Conservation (phyloP, 2,888 invertebrate species). For the Drosophila siamana region DNA sequence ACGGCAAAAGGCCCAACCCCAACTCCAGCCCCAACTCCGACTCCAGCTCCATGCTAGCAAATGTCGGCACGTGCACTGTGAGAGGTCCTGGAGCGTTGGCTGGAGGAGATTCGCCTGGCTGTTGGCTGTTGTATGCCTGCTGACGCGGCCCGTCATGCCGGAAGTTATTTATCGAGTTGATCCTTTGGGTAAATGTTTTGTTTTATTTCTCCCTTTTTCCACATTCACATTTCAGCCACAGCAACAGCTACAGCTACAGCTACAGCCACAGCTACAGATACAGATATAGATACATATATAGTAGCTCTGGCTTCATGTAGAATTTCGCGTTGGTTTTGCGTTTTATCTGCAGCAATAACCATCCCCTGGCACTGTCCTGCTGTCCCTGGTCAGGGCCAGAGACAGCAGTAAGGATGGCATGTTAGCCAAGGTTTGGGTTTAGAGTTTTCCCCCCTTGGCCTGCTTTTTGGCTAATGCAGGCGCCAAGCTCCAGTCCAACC, state of each 20-base stretch:
- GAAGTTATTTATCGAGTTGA: conserved; percentile 85
- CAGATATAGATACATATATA: neutral
- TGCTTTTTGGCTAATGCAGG: conserved; percentile 63
- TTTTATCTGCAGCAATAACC: conserved; percentile 62
- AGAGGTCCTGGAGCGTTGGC: conserved; percentile 44
- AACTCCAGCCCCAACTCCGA: conserved; percentile 21
- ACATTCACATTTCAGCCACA: conserved; percentile 34
- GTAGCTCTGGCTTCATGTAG: conserved; percentile 42
- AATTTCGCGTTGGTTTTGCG: conserved; percentile 56
- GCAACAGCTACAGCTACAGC: neutral
- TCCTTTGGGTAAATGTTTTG: conserved; percentile 84
- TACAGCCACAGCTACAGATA: conserved; percentile 1
- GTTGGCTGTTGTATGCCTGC: conserved; percentile 79
- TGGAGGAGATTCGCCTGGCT: conserved; percentile 74
- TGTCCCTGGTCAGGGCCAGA: conserved; percentile 15
- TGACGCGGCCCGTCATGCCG: conserved; percentile 82
- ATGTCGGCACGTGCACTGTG: conserved; percentile 71
- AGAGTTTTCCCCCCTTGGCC: neutral
- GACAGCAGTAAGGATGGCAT: neutral
- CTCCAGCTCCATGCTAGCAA: conserved; percentile 36
- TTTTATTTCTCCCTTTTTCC: conserved; percentile 51
- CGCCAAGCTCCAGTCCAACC: conserved; percentile 32
- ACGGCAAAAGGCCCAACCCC: conserved; percentile 48
- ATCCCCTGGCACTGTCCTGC: conserved; percentile 22
- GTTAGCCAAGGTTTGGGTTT: neutral